Percentiles rank a stretch among this genome's conserved stretches.
Conservation (phyloP, 1,140 invertebrate genomes). For the Papilio glaucus region DNA sequence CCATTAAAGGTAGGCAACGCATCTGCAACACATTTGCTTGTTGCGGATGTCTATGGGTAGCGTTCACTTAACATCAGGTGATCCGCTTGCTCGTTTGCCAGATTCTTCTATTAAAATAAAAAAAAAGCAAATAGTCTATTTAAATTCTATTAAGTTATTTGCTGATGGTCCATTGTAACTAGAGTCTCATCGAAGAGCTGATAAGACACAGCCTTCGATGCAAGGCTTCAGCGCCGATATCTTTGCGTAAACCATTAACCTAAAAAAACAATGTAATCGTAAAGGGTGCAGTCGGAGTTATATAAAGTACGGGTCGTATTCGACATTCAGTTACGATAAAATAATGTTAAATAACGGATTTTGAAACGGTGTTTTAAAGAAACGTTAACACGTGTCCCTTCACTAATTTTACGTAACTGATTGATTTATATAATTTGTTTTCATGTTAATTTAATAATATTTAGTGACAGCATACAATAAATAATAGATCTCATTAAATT, state of each 20-base stretch:
- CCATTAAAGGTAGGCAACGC: too few species aligned
- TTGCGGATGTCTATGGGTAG: too few species aligned
- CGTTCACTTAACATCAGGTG: too few species aligned
- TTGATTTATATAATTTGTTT: neutral
- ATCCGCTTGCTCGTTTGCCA: too few species aligned
- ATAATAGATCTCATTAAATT: neutral
- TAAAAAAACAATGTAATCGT: neutral
- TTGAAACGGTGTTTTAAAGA: neutral
- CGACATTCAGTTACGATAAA: neutral
- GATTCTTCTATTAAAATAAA: too few species aligned
- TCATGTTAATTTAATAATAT: neutral
- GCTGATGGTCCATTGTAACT: neutral
- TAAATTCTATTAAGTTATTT: neutral
- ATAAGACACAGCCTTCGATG: constrained; percentile 9
- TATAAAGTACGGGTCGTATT: neutral
- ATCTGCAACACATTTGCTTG: too few species aligned
- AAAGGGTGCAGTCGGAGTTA: constrained; percentile 13
- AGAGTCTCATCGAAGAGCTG: neutral
- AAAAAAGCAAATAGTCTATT: neutral
- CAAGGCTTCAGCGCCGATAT: constrained; percentile 17
- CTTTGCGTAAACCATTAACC: constrained; percentile 24
- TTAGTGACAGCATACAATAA: neutral
- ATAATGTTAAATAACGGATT: neutral
- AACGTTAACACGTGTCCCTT: neutral
- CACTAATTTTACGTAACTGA: neutral